Conservation (phyloP, 2,888 invertebrate genomes). For the Platypus cylindrus region DNA sequence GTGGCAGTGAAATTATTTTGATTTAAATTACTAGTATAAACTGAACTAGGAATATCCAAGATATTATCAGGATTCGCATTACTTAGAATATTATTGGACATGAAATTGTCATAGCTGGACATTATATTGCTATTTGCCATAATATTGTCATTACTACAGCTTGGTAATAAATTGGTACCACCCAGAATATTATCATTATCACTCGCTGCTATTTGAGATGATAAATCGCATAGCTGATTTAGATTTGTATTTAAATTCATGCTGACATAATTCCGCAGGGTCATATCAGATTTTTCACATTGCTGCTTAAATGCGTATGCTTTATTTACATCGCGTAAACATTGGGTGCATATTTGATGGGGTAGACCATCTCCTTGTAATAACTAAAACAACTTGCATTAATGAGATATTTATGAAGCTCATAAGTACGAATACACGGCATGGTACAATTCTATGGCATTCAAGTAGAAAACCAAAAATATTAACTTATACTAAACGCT, state of each 20-base stretch:
- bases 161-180: conserved; percentile 7
- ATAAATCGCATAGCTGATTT: conserved; percentile 17
- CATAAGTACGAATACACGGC: background rate
- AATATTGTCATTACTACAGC: conserved; percentile 6
- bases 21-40: conserved; percentile 6
- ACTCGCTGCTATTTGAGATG: conserved; percentile 18
- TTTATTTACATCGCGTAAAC: conserved; percentile 30
- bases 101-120: conserved; percentile 5
- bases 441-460: background rate
- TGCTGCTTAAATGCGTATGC: conserved; percentile 32
- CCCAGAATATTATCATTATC: conserved; percentile 8
- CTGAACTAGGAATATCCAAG: background rate
- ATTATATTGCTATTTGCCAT: conserved; percentile 9
- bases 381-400: conserved; percentile 22
- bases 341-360: conserved; percentile 32
- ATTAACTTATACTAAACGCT: conserved; percentile 1
- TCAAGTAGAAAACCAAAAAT: background rate
- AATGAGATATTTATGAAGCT: background rate
- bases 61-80: conserved; percentile 1
- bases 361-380: conserved; percentile 33
- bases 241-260: conserved; percentile 17
- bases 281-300: conserved; percentile 33
- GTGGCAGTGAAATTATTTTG: conserved; percentile 6
- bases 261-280: conserved; percentile 28
- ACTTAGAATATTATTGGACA: conserved; percentile 1